Evolutionary conservation across 2,797 vertebrate genomes (phyloP).

Genomic region (Argya squamiceps): DNA sequence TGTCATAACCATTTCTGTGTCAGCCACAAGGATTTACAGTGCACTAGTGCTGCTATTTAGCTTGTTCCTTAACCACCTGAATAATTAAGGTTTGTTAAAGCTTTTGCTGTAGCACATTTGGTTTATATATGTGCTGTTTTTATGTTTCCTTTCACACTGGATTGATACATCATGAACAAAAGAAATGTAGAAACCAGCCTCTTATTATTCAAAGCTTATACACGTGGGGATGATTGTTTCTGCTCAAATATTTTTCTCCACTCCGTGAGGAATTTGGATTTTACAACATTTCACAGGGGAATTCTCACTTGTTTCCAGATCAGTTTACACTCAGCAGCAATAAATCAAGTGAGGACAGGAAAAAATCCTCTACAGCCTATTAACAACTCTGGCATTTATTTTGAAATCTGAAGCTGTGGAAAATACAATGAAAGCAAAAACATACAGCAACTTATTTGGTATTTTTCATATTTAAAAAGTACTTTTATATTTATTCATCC

Average conservation of each 20-base stretch:
- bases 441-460: not conserved
- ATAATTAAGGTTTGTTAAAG: constrained; percentile 78
- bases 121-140: constrained; percentile 32
- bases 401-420: constrained; percentile 42
- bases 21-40: constrained; percentile 77
- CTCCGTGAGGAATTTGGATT: constrained; percentile 61
- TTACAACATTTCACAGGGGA: constrained; percentile 58
- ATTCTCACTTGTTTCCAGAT: constrained; percentile 66
- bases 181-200: constrained; percentile 44
- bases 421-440: constrained; percentile 26
- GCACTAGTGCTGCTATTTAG: constrained; percentile 64
- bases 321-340: constrained; percentile 58
- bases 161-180: constrained; percentile 58
- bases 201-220: constrained; percentile 59
- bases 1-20: constrained; percentile 79
- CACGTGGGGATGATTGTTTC: constrained; percentile 38
- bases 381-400: constrained; percentile 62
- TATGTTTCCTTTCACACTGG: constrained; percentile 44
- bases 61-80: constrained; percentile 75
- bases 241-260: constrained; percentile 40
- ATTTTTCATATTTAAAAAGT: constrained; percentile 3
- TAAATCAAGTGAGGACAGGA: constrained; percentile 55
- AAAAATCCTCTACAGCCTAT: constrained; percentile 45
- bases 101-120: constrained; percentile 34
- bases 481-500: not conserved